Evolutionary conservation across 1,140 invertebrate genomes (phyloP).

Genomic region (Manduca sexta): DNA sequence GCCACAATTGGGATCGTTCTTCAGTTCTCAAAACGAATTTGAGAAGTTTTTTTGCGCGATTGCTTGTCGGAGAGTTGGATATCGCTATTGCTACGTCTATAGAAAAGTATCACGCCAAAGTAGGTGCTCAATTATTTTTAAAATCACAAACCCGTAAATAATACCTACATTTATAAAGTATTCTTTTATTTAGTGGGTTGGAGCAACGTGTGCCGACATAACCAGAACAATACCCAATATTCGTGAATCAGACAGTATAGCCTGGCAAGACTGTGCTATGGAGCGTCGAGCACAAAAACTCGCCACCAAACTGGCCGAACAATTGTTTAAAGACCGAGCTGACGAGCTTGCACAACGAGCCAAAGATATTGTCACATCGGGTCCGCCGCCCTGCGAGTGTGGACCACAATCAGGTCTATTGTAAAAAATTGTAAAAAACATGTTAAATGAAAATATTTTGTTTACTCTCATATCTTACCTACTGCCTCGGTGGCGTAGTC

Average conservation of each 20-base stretch:
- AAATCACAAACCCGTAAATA: background rate
- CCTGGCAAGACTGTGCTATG: conserved; percentile 36
- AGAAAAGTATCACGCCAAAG: conserved; percentile 59
- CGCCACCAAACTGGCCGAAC: conserved; percentile 41
- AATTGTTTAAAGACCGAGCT: conserved; percentile 48
- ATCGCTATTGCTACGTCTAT: conserved; percentile 58
- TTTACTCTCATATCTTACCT: too few relatives aligned
- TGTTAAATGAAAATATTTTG: too few relatives aligned
- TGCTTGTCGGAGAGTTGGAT: conserved; percentile 52
- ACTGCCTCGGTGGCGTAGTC: too few relatives aligned
- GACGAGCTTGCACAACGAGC: conserved; percentile 39
- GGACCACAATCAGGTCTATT: conserved; percentile 17
- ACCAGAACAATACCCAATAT: conserved; percentile 14
- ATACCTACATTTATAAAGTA: background rate
- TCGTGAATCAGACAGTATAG: conserved; percentile 15
- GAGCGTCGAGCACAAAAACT: conserved; percentile 44
- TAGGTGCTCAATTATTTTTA: background rate
- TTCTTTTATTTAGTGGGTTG: conserved; percentile 43
- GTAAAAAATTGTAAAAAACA: too few relatives aligned
- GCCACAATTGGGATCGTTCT: conserved; percentile 51
- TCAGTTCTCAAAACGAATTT: conserved; percentile 42
- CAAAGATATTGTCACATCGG: conserved; percentile 30
- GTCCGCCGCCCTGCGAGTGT: conserved; percentile 51
- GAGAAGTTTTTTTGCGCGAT: conserved; percentile 40
- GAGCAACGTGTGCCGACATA: conserved; percentile 41